phyloP scores from a whole-genome alignment of 2,113 vertebrate species.

The Amphilophus citrinellus region DNA sequence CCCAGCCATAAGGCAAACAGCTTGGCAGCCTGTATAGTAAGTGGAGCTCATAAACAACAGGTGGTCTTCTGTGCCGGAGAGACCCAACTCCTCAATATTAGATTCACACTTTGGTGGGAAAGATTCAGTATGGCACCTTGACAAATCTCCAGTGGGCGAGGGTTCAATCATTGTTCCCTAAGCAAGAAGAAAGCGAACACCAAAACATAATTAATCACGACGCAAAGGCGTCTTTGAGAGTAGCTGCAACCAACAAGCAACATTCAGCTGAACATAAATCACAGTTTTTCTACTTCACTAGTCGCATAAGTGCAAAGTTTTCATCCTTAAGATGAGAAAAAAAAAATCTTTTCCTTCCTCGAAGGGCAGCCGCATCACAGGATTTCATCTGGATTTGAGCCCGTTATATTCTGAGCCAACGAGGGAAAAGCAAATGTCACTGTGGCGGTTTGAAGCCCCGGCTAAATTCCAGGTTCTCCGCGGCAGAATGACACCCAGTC shows the following conservation, averaged over 20 bases:
- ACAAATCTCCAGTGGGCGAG: conserved; percentile 34
- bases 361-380: neutral
- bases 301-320: neutral
- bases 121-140: conserved; percentile 24
- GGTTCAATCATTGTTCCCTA: conserved; percentile 45
- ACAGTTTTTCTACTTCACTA: neutral
- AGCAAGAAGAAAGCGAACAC: conserved; percentile 2
- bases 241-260: neutral
- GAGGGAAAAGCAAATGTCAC: neutral
- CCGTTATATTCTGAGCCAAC: neutral
- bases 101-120: conserved; percentile 60
- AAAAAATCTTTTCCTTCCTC: neutral
- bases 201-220: neutral
- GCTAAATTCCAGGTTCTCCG: neutral
- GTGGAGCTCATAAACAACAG: conserved; percentile 63
- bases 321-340: neutral
- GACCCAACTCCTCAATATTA: conserved; percentile 53
- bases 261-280: neutral
- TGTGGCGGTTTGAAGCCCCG: neutral
- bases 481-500: conserved; percentile 25
- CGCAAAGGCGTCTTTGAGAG: neutral
- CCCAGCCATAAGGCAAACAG: conserved; percentile 50
- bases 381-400: neutral
- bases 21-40: conserved; percentile 45
- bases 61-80: conserved; percentile 52